These are phyloP conservation scores for Holocentrus rufus DNA, from an alignment of 2,797 vertebrate genomes.

Conservation along the genomic window DNA sequence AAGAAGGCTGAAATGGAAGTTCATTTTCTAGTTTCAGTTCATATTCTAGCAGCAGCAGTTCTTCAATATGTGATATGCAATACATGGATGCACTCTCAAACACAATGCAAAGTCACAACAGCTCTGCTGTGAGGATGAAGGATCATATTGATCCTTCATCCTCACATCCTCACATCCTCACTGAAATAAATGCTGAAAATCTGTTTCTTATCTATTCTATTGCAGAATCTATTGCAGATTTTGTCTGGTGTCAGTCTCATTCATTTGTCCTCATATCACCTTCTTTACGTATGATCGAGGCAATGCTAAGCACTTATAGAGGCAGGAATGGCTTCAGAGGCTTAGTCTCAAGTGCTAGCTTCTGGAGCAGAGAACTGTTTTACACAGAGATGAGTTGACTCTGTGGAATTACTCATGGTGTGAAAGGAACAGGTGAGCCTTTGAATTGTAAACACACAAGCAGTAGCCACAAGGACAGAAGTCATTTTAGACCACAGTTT, in stretches of 20 bases:
- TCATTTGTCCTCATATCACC: not conserved
- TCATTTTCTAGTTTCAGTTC: too few species aligned
- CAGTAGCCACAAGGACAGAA: not conserved
- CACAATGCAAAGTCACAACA: not conserved
- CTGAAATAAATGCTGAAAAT: not conserved
- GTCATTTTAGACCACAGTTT: not conserved
- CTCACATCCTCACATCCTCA: too few species aligned
- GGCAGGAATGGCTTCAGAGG: conserved; percentile 12
- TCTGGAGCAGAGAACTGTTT: conserved; percentile 16
- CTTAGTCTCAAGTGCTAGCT: conserved; percentile 9
- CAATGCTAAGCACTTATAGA: not conserved
- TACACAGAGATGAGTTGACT: conserved; percentile 9
- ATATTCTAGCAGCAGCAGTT: too few species aligned
- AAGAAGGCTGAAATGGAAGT: too few species aligned
- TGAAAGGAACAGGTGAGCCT: conserved; percentile 1
- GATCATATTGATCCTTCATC: too few species aligned
- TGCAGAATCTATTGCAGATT: too few species aligned
- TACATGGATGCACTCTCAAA: not conserved
- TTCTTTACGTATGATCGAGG: conserved; percentile 8
- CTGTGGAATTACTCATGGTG: conserved; percentile 28
- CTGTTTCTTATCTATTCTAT: too few species aligned
- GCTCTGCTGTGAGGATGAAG: not conserved
- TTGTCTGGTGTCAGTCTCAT: not conserved
- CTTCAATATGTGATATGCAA: not conserved
- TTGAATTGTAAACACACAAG: not conserved